phyloP scores from a whole-genome alignment of 2,888 invertebrate species.

The Plutella xylostella region DNA sequence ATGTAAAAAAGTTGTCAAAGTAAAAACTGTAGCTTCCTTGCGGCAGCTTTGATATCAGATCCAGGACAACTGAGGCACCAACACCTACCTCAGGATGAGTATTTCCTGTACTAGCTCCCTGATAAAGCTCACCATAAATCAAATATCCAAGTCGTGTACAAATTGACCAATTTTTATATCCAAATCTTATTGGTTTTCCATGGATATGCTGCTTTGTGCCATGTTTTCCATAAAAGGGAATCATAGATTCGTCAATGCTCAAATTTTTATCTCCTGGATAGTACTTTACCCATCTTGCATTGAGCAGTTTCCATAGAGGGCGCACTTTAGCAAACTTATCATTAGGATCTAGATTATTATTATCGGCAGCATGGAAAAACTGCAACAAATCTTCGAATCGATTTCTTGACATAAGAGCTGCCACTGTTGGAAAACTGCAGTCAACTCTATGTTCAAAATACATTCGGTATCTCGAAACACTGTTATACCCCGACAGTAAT shows the following conservation, averaged over 20 bases:
- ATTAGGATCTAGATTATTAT: conserved; percentile 18
- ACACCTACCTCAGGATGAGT: conserved; percentile 11
- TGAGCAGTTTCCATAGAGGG: conserved; percentile 22
- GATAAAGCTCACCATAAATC: conserved; percentile 23
- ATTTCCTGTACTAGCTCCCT: conserved; percentile 18
- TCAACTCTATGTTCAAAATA: conserved; percentile 24
- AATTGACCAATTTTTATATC: conserved; percentile 24
- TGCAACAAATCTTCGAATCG: conserved; percentile 24
- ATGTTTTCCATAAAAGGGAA: conserved; percentile 28
- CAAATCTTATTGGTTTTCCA: conserved; percentile 23
- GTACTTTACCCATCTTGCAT: conserved; percentile 21
- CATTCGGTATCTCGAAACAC: conserved; percentile 19
- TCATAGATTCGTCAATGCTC: conserved; percentile 29
- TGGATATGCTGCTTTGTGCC: conserved; percentile 22
- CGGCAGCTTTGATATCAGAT: conserved; percentile 9
- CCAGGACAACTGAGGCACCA: conserved; percentile 13
- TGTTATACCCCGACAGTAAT: conserved; percentile 16
- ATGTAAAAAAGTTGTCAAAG: conserved; percentile 14
- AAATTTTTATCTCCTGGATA: conserved; percentile 19
- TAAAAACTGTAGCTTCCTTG: conserved; percentile 10
- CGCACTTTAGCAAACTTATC: conserved; percentile 26
- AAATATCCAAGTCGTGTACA: conserved; percentile 21
- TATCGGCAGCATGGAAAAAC: conserved; percentile 25
- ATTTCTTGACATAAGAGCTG: conserved; percentile 24
- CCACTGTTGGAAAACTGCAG: conserved; percentile 21